A percentile compares a stretch with the other conserved stretches of the same genome.
phyloP scores from a whole-genome alignment of 2,113 vertebrate species.

The Lepus timidus region DNA sequence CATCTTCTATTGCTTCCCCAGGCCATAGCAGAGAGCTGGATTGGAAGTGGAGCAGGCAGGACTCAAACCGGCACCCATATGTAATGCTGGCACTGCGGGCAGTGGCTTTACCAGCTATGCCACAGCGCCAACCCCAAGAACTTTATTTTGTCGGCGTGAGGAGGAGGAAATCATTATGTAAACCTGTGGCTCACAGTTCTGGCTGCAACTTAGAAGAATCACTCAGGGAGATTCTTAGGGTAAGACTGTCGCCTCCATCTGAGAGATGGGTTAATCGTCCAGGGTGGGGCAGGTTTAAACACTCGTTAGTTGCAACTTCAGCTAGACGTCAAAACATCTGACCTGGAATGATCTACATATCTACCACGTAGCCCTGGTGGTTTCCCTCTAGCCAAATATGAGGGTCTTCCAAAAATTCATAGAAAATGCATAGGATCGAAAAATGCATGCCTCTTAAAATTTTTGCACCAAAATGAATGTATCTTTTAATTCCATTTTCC shows the following conservation, averaged over 20 bases:
- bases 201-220: not conserved
- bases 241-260: not conserved
- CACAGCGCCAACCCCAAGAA: too few relatives aligned
- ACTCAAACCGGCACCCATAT: too few relatives aligned
- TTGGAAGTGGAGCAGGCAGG: too few relatives aligned
- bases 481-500: too few relatives aligned
- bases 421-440: too few relatives aligned
- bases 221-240: not conserved
- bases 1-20: too few relatives aligned
- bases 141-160: not conserved
- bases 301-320: not conserved
- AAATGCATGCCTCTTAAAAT: too few relatives aligned
- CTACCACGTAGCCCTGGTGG: not conserved
- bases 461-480: too few relatives aligned
- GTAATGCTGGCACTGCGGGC: too few relatives aligned
- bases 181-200: not conserved
- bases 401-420: too few relatives aligned
- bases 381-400: not conserved
- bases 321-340: conserved; percentile 7
- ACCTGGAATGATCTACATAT: not conserved
- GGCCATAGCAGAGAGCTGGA: too few relatives aligned
- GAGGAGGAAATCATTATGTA: not conserved
- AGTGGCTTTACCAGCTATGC: too few relatives aligned
- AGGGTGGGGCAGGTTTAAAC: not conserved
- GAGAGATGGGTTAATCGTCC: not conserved